Conservation (phyloP, 2,797 vertebrate species). For the Sebastes reedi region DNA sequence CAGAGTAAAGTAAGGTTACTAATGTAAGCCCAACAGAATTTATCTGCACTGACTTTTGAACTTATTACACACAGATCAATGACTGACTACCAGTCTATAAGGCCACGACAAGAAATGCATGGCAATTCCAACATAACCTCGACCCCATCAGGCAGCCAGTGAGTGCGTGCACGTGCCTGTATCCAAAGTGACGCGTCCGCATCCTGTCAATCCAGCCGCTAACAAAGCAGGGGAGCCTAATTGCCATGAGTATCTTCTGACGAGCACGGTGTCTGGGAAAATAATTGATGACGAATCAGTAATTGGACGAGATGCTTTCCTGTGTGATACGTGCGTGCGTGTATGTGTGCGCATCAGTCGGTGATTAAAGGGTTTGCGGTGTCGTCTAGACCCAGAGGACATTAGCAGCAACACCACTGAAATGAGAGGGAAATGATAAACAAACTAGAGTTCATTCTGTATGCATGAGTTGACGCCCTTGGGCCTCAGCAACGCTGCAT, state of each 20-base stretch:
- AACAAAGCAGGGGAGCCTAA: slow-evolving; percentile 27
- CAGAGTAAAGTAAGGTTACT: background rate
- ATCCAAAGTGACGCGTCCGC: slow-evolving; percentile 8
- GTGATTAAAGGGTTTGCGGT: slow-evolving; percentile 56
- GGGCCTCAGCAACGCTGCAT: slow-evolving; percentile 19
- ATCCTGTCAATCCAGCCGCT: background rate
- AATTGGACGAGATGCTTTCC: slow-evolving; percentile 28
- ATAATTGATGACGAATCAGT: slow-evolving; percentile 52
- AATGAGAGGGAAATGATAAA: slow-evolving; percentile 54
- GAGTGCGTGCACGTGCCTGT: background rate
- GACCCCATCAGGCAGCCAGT: background rate
- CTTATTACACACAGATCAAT: slow-evolving; percentile 6
- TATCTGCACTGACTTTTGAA: background rate
- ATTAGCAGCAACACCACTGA: slow-evolving; percentile 34
- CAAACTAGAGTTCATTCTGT: slow-evolving; percentile 53
- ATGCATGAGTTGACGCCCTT: slow-evolving; percentile 50
- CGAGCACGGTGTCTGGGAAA: slow-evolving; percentile 18
- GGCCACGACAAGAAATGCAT: background rate
- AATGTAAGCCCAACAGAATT: too few species aligned
- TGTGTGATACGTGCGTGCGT: background rate
- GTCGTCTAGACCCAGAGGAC: slow-evolving; percentile 58
- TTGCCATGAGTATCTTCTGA: slow-evolving; percentile 25
- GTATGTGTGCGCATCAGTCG: background rate
- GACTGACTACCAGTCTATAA: background rate
- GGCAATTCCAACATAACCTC: background rate